Evolutionary conservation across 2,797 vertebrate species (phyloP).

Genomic region (Crax fasciolata): DNA sequence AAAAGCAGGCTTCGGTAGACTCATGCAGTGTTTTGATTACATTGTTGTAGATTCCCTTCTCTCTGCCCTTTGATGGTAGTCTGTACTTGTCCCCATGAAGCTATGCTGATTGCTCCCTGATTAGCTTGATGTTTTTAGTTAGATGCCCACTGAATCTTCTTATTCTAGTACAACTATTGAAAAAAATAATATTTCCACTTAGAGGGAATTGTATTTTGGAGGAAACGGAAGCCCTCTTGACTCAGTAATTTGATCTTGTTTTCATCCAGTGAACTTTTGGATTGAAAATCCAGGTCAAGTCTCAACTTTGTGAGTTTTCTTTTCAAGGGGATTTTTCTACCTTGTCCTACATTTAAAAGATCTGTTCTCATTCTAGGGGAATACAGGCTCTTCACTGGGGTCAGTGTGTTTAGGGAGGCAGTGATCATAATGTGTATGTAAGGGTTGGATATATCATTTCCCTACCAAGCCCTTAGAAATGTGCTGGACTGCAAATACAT

Average conservation of each 20-base stretch:
- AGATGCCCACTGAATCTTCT: neutral
- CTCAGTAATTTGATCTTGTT: neutral
- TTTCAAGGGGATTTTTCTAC: neutral
- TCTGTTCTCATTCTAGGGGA: neutral
- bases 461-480: neutral
- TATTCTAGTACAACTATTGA: neutral
- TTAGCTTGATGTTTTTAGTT: neutral
- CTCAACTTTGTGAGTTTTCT: neutral
- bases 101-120: neutral
- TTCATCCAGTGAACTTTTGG: neutral
- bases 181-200: neutral
- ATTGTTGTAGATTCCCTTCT: rapidly evolving
- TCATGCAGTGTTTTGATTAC: neutral
- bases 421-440: neutral
- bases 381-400: neutral
- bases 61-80: neutral
- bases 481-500: neutral
- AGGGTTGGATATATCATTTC: neutral
- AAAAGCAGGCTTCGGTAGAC: rapidly evolving
- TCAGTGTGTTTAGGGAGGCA: neutral
- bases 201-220: neutral
- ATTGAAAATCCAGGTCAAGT: neutral
- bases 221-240: constrained; percentile 22
- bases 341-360: neutral
- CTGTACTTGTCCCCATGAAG: neutral